phyloP scores from a whole-genome alignment of 2,797 vertebrate species.

The Chrosomus eos region DNA sequence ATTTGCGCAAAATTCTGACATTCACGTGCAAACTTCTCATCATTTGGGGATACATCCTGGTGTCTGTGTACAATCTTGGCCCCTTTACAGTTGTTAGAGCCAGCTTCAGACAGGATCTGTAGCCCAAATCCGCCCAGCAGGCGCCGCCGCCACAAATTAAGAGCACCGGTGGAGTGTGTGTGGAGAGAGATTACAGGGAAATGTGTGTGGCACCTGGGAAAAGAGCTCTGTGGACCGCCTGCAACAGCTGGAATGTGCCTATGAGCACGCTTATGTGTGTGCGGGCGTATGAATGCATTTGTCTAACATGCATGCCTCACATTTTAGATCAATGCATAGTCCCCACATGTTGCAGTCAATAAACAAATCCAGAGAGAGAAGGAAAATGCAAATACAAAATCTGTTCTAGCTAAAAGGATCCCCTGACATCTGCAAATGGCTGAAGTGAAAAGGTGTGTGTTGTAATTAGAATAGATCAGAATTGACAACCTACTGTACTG shows the following conservation, averaged over 20 bases:
- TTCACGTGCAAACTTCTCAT: slow-evolving; percentile 35
- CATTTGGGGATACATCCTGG: slow-evolving; percentile 34
- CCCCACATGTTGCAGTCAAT: slow-evolving; percentile 52
- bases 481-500: background rate
- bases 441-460: slow-evolving; percentile 25
- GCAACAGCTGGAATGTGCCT: slow-evolving; percentile 63
- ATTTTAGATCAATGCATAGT: slow-evolving; percentile 56
- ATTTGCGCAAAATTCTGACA: slow-evolving; percentile 43
- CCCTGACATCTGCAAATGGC: slow-evolving; percentile 14
- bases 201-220: slow-evolving; percentile 81
- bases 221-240: slow-evolving; percentile 65
- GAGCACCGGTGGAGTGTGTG: slow-evolving; percentile 63
- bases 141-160: slow-evolving; percentile 71
- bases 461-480: slow-evolving; percentile 8
- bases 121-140: slow-evolving; percentile 63
- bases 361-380: slow-evolving; percentile 61
- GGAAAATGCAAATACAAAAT: slow-evolving; percentile 35
- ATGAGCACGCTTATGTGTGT: slow-evolving; percentile 28
- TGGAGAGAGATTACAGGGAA: slow-evolving; percentile 75
- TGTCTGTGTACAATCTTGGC: slow-evolving; percentile 49
- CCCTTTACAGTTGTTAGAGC: slow-evolving; percentile 71
- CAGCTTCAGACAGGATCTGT: slow-evolving; percentile 60
- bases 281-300: slow-evolving; percentile 13
- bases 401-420: slow-evolving; percentile 61
- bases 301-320: slow-evolving; percentile 47